These are phyloP conservation scores for Poeciliopsis occidentalis DNA, from an alignment of 2,113 vertebrate genomes.

Conservation along the genomic window DNA sequence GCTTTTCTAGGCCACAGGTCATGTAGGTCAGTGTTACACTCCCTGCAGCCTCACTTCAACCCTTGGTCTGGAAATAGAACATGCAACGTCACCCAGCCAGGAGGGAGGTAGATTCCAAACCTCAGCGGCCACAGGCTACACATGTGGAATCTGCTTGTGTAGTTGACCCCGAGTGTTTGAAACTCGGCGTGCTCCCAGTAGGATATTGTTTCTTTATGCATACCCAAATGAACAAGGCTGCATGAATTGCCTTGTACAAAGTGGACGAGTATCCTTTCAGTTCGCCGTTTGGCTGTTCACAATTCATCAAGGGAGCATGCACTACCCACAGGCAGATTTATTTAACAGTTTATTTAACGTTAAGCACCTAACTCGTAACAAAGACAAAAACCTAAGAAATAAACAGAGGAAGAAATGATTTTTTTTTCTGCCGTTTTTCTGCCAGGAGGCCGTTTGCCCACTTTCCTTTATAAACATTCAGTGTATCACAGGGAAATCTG, in stretches of 20 bases:
- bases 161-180: conserved; percentile 74
- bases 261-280: conserved; percentile 49
- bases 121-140: conserved; percentile 71
- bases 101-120: conserved; percentile 75
- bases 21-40: conserved; percentile 82
- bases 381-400: conserved; percentile 49
- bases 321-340: conserved; percentile 59
- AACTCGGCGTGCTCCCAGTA: conserved; percentile 68
- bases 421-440: conserved; percentile 42
- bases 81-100: conserved; percentile 77
- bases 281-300: conserved; percentile 49
- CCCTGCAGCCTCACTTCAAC: conserved; percentile 80
- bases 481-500: conserved; percentile 26
- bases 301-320: conserved; percentile 64
- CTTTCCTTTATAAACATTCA: conserved; percentile 33
- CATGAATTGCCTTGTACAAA: conserved; percentile 60
- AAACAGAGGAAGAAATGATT: conserved; percentile 45
- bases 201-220: conserved; percentile 72
- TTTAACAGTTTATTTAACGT: conserved; percentile 64
- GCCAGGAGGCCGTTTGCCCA: conserved; percentile 42
- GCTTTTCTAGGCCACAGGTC: conserved; percentile 80
- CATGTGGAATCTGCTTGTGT: conserved; percentile 72
- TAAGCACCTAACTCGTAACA: conserved; percentile 61
- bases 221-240: conserved; percentile 69
- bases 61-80: conserved; percentile 78